Evolutionary conservation across 2,888 invertebrate species (phyloP), one percentile per base, ranked within the genome.

Genomic region (Lepidocyrtoides sp.): DNA sequence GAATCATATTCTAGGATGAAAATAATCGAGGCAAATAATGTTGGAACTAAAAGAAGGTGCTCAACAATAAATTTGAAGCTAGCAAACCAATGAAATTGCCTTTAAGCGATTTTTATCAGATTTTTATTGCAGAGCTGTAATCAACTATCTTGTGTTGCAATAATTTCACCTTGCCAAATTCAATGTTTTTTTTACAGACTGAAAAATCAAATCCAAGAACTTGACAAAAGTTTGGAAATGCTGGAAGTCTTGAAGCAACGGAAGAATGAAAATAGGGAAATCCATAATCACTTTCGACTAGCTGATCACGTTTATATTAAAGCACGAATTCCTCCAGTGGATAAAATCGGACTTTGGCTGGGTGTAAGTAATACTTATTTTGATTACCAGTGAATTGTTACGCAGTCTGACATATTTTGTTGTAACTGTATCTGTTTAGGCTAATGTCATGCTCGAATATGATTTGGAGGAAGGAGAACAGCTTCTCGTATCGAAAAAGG

Each of bases 391-490:
- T n/a, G n/a, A n/a, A n/a, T n/a, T n/a, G n/a, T n/a, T n/a, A n/a
- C n/a, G n/a, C n/a, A n/a, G 2, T 8, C 12, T 20, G 10, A 14
- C 36, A 36, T 44, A n/a, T n/a, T n/a, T 72, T 72, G 8, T 44
- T 36, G 14, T 69, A 44, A 41, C 54, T 69, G 17, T 57, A 75
- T 23, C 8, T 36, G 44, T 77, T 17, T 93, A 96, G 96, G 96
- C 99, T 1, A 99, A 99, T 96, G 98, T 99, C 4, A 99, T 99
- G 99, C 96, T 99, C 94, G 99, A 99, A 95, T 99, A 99, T 95
- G 97, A 97, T 32, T 96, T 99, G 94, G 97, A 98, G 93, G 99
- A 99, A 96, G 99, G 99, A 41, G 97, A 98, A 95, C 96, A 96
- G 91, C 96, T 99, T 87, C 96, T 99, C 29, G 96, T 97, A 90